Percentiles rank a stretch among this genome's conserved stretches.
Conservation (phyloP, 2,113 vertebrate species). For the Poeciliopsis prolifica region DNA sequence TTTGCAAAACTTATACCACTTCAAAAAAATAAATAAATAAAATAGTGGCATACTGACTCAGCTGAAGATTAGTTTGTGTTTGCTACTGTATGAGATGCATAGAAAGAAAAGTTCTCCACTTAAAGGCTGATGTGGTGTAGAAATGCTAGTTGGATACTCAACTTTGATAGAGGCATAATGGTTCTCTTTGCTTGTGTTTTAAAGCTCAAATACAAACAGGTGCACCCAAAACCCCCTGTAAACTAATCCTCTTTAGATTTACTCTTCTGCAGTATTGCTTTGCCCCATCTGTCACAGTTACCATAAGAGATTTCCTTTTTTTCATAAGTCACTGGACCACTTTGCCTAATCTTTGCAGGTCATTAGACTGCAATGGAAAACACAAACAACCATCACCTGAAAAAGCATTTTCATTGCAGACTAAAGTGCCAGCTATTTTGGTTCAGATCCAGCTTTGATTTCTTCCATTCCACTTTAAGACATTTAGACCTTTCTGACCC, state of each 20-base stretch:
- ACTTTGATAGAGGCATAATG: neutral
- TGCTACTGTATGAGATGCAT: neutral
- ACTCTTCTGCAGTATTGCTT: neutral
- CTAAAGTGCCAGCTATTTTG: neutral
- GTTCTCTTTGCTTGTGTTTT: neutral
- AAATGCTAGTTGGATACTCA: neutral
- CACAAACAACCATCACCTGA: neutral
- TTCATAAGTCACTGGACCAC: neutral
- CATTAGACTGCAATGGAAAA: neutral
- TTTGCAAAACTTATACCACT: too few relatives aligned
- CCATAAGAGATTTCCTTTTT: neutral
- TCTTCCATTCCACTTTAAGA: neutral
- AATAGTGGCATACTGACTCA: too few relatives aligned
- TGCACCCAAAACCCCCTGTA: neutral
- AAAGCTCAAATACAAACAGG: neutral
- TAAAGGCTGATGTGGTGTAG: neutral
- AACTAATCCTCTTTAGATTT: neutral
- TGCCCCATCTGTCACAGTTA: neutral
- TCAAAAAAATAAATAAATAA: too few relatives aligned
- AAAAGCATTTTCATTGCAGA: neutral
- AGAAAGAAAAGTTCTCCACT: neutral
- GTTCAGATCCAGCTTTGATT: neutral
- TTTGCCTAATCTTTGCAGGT: constrained; percentile 2
- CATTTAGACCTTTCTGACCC: neutral
- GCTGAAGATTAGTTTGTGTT: too few relatives aligned